Base-by-base conservation (phyloP, 2,113 vertebrate species). In the Geococcyx californianus region DNA sequence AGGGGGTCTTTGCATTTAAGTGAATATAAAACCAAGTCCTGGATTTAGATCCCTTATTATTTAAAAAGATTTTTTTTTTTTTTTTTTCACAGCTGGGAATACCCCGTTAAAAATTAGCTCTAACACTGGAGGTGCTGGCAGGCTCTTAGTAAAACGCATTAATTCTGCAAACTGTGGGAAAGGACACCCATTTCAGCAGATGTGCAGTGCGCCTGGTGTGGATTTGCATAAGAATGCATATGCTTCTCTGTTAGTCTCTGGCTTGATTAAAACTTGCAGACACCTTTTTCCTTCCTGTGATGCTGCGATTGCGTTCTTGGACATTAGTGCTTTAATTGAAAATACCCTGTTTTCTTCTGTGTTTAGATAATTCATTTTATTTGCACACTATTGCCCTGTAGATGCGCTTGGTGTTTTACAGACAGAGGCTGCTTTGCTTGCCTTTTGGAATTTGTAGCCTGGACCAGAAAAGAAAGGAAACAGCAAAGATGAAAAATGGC, bases 111-210 rank as follows among this genome's bases (percentile, higher is more conserved):
- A 94, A 95, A 86, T 69, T 75, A 87, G 73, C 66, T 92, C 38
- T 86, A 89, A 28, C 4, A 67, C 54, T 94, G 60, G 68, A 69
- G 81, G 89, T 76, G 19, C 68, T 78, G 92, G 82, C 95, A 90
- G 91, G 67, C 83, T 44, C 89, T 97, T 89, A 78, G 89, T 94
- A 93, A 87, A 95, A 94, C 81, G 80, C 92, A 96, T 94, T 92
- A 92, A 94, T 96, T 96, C 89, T 94, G 89, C 84, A 81, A 84
- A 89, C 91, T 96, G 93, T 95, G 94, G 94, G 95, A 95, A 95
- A 95, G 4, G 59, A 93, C 90, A 90, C 79, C 86, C 87, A 49
- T 89, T 93, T 76, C 84, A 94, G 93, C 95, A 95, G 95, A 90
- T 95, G 95, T 87, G 75, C 40, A 14, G 4, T 89, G 56, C 1